A percentile compares a stretch with the other conserved stretches of the same genome.
Conservation (phyloP, 2,888 invertebrate species). For the Xanthia icteritia region DNA sequence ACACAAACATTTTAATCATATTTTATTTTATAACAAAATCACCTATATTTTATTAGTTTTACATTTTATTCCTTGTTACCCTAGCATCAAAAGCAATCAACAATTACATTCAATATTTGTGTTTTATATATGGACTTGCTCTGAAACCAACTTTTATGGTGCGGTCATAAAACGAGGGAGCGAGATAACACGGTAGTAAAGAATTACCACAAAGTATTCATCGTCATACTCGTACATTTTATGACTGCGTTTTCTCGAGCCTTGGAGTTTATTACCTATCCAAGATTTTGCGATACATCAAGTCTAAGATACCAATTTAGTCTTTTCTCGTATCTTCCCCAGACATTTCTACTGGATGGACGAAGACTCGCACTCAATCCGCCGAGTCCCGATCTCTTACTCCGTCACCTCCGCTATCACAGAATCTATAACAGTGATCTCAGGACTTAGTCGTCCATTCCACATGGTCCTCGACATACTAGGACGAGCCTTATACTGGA, state of each 20-base stretch:
- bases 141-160: neutral
- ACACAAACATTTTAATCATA: too few relatives aligned
- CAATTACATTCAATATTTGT: neutral
- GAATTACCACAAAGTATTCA: neutral
- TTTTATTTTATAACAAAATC: neutral
- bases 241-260: neutral
- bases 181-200: neutral
- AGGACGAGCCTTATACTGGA: slow-evolving; percentile 96
- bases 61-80: neutral
- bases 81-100: neutral
- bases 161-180: neutral
- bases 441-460: slow-evolving; percentile 92
- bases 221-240: neutral
- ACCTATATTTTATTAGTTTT: neutral
- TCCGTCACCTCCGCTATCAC: slow-evolving; percentile 79
- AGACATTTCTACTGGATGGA: slow-evolving; percentile 93
- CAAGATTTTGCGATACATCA: neutral
- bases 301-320: neutral
- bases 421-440: slow-evolving; percentile 88
- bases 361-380: slow-evolving; percentile 93
- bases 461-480: slow-evolving; percentile 97
- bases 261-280: neutral
- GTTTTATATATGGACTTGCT: neutral
- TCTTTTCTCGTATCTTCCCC: slow-evolving; percentile 25
- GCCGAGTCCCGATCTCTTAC: slow-evolving; percentile 89